Evolutionary conservation across 2,113 vertebrate genomes (phyloP).

Genomic region (Spermophilus dauricus): DNA sequence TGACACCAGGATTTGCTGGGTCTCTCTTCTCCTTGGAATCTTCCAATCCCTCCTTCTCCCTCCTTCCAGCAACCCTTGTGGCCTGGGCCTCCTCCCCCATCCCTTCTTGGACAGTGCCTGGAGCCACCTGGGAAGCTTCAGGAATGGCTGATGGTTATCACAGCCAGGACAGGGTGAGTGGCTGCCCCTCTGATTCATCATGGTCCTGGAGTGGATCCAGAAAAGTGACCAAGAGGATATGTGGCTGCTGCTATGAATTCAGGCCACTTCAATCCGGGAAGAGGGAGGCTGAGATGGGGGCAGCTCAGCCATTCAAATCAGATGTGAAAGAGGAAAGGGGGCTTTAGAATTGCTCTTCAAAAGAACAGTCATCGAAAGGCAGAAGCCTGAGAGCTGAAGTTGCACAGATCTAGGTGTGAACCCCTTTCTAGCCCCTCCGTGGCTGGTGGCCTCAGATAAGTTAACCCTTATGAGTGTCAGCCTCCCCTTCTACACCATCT

Average conservation of each 20-base stretch:
- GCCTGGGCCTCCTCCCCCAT: neutral
- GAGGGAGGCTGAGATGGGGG: neutral
- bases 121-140: slow-evolving; percentile 72
- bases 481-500: neutral
- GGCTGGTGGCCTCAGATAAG: neutral
- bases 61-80: neutral
- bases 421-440: neutral
- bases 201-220: slow-evolving; percentile 39
- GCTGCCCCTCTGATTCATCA: slow-evolving; percentile 71
- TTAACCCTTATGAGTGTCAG: neutral
- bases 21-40: slow-evolving; percentile 47
- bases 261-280: neutral
- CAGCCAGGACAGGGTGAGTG: slow-evolving; percentile 53
- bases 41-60: slow-evolving; percentile 13
- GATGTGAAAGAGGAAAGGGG: neutral
- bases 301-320: neutral
- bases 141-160: slow-evolving; percentile 64
- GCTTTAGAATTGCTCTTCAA: neutral
- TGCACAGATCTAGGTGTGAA: neutral
- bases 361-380: neutral
- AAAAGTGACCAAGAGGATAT: slow-evolving; percentile 46
- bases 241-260: slow-evolving; percentile 50
- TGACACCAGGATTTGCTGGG: neutral
- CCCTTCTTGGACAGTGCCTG: slow-evolving; percentile 37
- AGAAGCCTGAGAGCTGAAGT: neutral